Evolutionary conservation across 2,888 invertebrate genomes (phyloP).

Genomic region (Crioceris asparagi): DNA sequence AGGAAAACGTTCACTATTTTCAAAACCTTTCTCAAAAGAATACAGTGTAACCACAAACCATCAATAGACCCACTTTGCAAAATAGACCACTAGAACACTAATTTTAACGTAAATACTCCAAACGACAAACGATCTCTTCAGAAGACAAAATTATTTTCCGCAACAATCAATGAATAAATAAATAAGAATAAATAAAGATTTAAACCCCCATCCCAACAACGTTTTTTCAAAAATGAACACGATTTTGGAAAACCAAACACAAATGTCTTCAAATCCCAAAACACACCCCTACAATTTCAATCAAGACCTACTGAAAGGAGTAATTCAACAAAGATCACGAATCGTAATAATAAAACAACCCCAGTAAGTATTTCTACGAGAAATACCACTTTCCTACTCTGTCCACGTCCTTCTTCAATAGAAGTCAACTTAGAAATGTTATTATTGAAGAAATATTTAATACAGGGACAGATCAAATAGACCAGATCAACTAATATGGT

Average conservation of each 20-base stretch:
- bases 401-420: too few species aligned
- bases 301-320: neutral
- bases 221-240: conserved; percentile 2
- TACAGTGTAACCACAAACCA: too few species aligned
- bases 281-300: neutral
- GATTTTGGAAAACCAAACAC: neutral
- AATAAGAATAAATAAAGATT: too few species aligned
- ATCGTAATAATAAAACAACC: too few species aligned
- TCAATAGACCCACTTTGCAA: neutral
- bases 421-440: neutral
- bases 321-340: neutral
- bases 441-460: neutral
- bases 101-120: too few species aligned
- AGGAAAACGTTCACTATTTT: conserved; percentile 6
- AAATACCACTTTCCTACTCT: neutral
- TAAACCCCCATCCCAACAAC: neutral
- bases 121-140: too few species aligned
- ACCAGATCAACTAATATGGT: neutral
- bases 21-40: conserved; percentile 2
- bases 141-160: conserved; percentile 1
- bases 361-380: conserved; percentile 3
- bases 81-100: too few species aligned
- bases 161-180: neutral
- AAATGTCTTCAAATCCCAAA: neutral
- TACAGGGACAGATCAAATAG: neutral